These are phyloP conservation scores for Aplidium turbinatum DNA, from an alignment of 23 tunicate genomes.

Conservation along the genomic window DNA sequence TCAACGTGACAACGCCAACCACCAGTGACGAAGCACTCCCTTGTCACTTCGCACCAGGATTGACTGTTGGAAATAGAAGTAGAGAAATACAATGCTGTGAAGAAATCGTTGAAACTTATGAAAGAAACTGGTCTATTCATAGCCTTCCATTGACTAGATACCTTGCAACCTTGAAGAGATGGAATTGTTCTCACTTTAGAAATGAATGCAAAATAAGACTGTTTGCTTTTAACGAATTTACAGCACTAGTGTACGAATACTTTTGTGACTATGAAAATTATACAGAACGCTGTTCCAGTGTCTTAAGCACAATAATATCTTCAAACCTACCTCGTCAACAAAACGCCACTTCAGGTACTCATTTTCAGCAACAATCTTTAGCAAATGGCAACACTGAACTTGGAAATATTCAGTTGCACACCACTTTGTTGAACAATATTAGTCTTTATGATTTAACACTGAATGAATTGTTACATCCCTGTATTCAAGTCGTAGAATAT, in stretches of 20 bases:
- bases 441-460: constrained; percentile 5
- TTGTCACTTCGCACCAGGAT: constrained; percentile 38
- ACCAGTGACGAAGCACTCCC: too few species aligned
- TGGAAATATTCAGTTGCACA: not conserved
- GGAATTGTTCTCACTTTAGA: constrained; percentile 61
- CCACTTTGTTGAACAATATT: not conserved
- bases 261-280: constrained; percentile 49
- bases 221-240: constrained; percentile 50
- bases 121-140: constrained; percentile 27
- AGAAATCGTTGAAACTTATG: constrained; percentile 13
- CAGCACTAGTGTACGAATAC: constrained; percentile 40
- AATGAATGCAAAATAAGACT: constrained; percentile 35
- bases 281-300: constrained; percentile 18
- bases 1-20: too few species aligned
- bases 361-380: too few species aligned
- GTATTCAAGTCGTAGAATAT: constrained; percentile 64
- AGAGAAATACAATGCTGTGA: constrained; percentile 55
- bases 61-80: constrained; percentile 27
- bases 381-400: too few species aligned
- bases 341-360: too few species aligned
- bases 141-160: constrained; percentile 36
- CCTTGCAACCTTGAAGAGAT: constrained; percentile 40
- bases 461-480: constrained; percentile 51
- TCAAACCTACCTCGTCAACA: too few species aligned
- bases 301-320: not conserved